Evolutionary conservation across 2,113 vertebrate genomes (phyloP).

Genomic region (Microcebus jonahi): DNA sequence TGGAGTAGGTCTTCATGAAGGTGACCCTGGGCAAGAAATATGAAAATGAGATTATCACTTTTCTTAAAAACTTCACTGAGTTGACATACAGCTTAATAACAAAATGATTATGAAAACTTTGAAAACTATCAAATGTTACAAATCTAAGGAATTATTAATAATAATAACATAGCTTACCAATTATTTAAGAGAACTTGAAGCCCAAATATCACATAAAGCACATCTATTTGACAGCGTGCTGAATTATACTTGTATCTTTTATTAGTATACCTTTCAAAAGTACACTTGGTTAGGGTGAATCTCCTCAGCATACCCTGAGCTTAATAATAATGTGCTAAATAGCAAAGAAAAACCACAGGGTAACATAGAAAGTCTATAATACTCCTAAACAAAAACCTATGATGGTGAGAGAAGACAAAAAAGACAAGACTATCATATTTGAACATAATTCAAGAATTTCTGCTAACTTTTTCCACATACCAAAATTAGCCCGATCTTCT

Average conservation of each 20-base stretch:
- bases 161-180: not conserved
- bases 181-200: not conserved
- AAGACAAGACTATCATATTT: not conserved
- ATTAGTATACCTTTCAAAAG: conserved; percentile 16
- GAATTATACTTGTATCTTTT: conserved; percentile 6
- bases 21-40: not conserved
- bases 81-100: not conserved
- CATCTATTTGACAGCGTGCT: conserved; percentile 1
- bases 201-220: not conserved
- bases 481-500: conserved; percentile 36
- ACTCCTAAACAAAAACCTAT: not conserved
- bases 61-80: not conserved
- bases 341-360: conserved; percentile 43
- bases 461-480: not conserved
- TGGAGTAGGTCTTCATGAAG: not conserved
- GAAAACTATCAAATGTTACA: conserved; percentile 10
- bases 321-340: not conserved
- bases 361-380: not conserved
- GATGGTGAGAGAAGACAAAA: too few species aligned
- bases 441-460: conserved; percentile 39
- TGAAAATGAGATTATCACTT: not conserved
- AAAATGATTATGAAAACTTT: not conserved
- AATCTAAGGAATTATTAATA: not conserved
- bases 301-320: not conserved
- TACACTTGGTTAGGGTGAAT: not conserved